Conservation (phyloP, 2,113 vertebrate genomes). For the Campylorhamphus procurvoides region DNA sequence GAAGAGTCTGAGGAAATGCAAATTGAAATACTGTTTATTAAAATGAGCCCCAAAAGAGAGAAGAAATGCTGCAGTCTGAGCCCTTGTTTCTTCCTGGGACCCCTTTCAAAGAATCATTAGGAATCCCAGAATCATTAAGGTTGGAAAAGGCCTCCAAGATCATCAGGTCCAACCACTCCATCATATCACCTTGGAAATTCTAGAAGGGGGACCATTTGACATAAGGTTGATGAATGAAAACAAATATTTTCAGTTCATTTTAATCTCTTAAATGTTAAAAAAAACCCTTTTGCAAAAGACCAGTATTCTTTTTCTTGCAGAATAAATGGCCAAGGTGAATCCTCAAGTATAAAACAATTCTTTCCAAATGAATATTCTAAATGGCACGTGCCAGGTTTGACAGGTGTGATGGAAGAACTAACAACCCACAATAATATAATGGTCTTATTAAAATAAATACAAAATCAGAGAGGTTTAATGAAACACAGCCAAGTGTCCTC, state of each 20-base stretch:
- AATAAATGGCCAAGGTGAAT: not conserved
- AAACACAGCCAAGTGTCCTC: not conserved
- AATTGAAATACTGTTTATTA: not conserved
- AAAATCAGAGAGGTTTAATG: not conserved
- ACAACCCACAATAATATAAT: not conserved
- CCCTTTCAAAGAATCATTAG: not conserved
- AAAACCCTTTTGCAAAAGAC: not conserved
- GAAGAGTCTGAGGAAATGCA: not conserved
- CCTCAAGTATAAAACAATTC: not conserved
- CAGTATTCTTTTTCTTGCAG: not conserved
- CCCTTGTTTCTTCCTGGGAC: not conserved
- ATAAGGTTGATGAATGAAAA: not conserved
- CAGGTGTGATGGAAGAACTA: not conserved
- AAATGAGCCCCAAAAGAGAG: not conserved
- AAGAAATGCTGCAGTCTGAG: too few species aligned
- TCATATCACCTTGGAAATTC: not conserved
- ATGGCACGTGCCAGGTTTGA: not conserved
- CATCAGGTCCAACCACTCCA: not conserved
- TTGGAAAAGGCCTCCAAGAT: not conserved
- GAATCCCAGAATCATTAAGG: not conserved
- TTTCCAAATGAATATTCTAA: not conserved
- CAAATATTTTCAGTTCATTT: not conserved
- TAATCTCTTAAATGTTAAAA: not conserved
- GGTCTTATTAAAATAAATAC: not conserved
- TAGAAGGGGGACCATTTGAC: accelerated